Percentiles rank a stretch among this genome's conserved stretches.
Evolutionary conservation across 2,797 vertebrate species (phyloP).

Genomic region (Esox lucius): DNA sequence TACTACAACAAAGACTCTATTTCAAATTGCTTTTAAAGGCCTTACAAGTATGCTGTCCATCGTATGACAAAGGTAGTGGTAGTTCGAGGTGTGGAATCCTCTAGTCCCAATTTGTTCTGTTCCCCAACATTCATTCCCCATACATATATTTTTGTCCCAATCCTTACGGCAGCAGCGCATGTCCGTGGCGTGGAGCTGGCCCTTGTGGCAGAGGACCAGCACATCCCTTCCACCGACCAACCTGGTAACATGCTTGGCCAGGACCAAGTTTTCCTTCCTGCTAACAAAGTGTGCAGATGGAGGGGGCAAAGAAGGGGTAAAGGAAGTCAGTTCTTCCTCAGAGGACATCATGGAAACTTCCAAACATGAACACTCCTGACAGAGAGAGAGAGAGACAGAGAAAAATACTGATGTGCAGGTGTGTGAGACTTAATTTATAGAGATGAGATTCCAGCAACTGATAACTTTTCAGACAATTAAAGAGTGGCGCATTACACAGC

Average conservation of each 20-base stretch:
- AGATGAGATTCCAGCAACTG: too few species aligned
- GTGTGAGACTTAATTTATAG: too few species aligned
- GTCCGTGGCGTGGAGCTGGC: slow-evolving; percentile 86
- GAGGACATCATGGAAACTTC: slow-evolving; percentile 53
- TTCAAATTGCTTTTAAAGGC: neutral
- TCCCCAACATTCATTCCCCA: neutral
- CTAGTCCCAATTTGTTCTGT: neutral
- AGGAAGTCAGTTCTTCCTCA: slow-evolving; percentile 41
- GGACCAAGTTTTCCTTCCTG: slow-evolving; percentile 79
- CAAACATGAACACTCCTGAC: neutral
- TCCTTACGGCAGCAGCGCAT: slow-evolving; percentile 90
- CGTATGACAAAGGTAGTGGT: neutral
- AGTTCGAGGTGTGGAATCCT: neutral
- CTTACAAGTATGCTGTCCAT: neutral
- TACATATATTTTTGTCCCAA: neutral
- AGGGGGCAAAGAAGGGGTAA: slow-evolving; percentile 24
- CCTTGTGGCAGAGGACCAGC: slow-evolving; percentile 83
- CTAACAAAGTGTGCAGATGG: slow-evolving; percentile 55
- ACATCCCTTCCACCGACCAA: slow-evolving; percentile 83
- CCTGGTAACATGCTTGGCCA: slow-evolving; percentile 68
- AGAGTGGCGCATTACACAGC: too few species aligned
- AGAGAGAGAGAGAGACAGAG: neutral
- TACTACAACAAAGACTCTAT: too few species aligned
- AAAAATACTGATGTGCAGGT: too few species aligned
- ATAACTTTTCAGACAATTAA: too few species aligned